phyloP scores from a whole-genome alignment of 2,888 invertebrate genomes.

The Vannuccia rotundouncinata region DNA sequence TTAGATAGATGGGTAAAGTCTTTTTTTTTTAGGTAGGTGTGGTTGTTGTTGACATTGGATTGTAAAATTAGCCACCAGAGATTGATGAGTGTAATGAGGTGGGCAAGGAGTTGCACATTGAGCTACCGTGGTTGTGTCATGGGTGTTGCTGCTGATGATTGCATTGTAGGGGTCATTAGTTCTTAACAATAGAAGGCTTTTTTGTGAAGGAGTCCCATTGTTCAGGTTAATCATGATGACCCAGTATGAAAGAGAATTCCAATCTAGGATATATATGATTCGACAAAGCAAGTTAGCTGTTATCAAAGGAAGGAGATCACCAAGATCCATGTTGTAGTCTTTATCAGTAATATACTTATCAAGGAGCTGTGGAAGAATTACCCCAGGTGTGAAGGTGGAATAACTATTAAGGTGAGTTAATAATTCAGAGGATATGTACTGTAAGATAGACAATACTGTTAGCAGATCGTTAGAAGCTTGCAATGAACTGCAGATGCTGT shows the following conservation, averaged over 20 bases:
- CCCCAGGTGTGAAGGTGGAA: not conserved
- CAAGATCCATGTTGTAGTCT: not conserved
- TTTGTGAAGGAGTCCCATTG: not conserved
- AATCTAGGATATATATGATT: not conserved
- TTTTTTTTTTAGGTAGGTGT: not conserved
- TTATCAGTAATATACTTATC: not conserved
- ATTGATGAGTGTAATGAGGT: not conserved
- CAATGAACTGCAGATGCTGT: not conserved
- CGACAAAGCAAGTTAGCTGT: not conserved
- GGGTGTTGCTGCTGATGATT: not conserved
- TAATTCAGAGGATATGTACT: not conserved
- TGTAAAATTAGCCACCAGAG: not conserved
- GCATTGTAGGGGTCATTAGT: not conserved
- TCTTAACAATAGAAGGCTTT: not conserved
- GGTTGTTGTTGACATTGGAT: not conserved
- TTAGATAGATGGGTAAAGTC: slow-evolving; percentile 1
- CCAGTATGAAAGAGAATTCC: not conserved
- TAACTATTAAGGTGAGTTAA: not conserved
- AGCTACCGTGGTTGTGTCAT: not conserved
- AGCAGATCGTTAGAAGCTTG: not conserved
- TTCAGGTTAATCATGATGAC: not conserved
- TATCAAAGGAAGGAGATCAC: not conserved
- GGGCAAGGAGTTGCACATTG: not conserved
- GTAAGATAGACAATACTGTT: not conserved
- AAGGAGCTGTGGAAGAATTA: not conserved